Percentiles rank a stretch among this genome's conserved stretches.
Evolutionary conservation across 2,797 vertebrate genomes (phyloP).

Genomic region (Sebastes baramenuke): DNA sequence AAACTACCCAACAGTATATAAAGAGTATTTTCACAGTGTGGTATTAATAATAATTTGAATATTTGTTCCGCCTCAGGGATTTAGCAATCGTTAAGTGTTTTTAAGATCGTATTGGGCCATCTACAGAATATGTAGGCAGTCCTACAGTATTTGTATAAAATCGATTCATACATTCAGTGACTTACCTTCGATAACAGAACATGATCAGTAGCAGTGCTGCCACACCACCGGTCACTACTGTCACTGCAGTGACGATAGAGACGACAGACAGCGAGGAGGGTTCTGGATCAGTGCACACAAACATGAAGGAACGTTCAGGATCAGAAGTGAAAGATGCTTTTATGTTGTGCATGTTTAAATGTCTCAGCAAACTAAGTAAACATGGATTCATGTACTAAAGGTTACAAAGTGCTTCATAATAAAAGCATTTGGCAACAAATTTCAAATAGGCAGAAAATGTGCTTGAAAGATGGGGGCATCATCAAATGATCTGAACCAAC

Average conservation of each 20-base stretch:
- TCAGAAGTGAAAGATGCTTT: not conserved
- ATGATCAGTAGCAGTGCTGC: constrained; percentile 64
- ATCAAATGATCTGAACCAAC: constrained; percentile 50
- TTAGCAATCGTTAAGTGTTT: not conserved
- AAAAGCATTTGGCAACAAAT: not conserved
- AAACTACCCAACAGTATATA: too few species aligned
- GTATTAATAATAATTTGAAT: too few species aligned
- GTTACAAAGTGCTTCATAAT: not conserved
- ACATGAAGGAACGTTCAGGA: not conserved
- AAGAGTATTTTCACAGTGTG: too few species aligned
- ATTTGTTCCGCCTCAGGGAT: too few species aligned
- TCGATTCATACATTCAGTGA: not conserved
- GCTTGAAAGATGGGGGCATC: not conserved
- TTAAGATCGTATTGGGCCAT: not conserved
- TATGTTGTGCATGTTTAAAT: not conserved
- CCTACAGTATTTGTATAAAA: not conserved
- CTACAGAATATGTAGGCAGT: not conserved
- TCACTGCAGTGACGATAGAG: constrained; percentile 67
- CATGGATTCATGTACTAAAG: not conserved
- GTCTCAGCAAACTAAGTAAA: not conserved
- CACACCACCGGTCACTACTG: constrained; percentile 63
- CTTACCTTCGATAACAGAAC: constrained; percentile 76
- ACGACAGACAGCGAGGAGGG: constrained; percentile 52
- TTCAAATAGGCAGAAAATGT: not conserved
- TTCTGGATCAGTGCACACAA: constrained; percentile 51